Evolutionary conservation across 2,113 vertebrate genomes (phyloP).

Genomic region (Panthera uncia): DNA sequence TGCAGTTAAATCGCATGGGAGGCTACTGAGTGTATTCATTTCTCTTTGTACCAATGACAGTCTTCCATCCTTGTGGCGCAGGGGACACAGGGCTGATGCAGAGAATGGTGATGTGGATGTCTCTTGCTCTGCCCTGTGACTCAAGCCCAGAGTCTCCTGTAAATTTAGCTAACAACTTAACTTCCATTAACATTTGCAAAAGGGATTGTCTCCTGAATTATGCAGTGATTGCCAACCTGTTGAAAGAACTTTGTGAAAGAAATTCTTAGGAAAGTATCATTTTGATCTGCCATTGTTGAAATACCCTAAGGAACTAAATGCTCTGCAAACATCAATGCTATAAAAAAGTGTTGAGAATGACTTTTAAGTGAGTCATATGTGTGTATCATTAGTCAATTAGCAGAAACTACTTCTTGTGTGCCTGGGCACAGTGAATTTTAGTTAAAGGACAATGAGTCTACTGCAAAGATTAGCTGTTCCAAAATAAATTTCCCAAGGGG

Average conservation of each 20-base stretch:
- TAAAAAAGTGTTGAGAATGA: slow-evolving; percentile 5
- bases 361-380: slow-evolving; percentile 24
- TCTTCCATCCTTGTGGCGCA: neutral
- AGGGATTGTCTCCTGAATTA: neutral
- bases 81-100: neutral
- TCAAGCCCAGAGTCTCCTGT: neutral
- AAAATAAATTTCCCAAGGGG: slow-evolving; percentile 44
- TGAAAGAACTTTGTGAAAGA: neutral
- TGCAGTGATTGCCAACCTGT: neutral
- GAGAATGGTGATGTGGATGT: neutral
- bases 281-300: slow-evolving; percentile 23
- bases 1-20: neutral
- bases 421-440: slow-evolving; percentile 18
- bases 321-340: neutral
- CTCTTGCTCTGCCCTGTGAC: neutral
- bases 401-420: neutral
- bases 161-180: neutral
- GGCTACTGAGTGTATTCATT: neutral
- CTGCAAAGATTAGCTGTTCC: slow-evolving; percentile 51
- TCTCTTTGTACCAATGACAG: neutral
- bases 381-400: slow-evolving; percentile 27
- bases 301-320: neutral
- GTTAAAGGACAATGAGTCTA: slow-evolving; percentile 33
- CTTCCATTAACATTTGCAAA: neutral
- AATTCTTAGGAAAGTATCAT: neutral